Evolutionary conservation across 2,888 invertebrate genomes (phyloP), one percentile per base, ranked within the genome.

Genomic region (Cordilura impudica): DNA sequence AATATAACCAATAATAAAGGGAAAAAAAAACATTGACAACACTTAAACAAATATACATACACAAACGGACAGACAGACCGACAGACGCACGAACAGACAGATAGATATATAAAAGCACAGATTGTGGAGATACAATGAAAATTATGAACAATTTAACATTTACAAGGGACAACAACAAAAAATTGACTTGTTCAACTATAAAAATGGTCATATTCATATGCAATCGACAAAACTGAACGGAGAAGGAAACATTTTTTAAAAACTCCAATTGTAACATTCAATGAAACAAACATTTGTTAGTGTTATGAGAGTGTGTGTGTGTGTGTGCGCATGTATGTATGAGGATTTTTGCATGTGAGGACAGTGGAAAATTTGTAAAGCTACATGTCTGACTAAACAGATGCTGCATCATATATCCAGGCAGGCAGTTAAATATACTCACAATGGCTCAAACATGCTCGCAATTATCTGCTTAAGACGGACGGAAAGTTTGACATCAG

Each of bases 131-230:
- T 79, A 75, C 75, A 79, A 75, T 79, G 63, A 61, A 79, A 79
- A 79, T 79, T 79, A 79, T 79, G 75, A 79, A 79, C 75, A 75
- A 79, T 79, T 79, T 79, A 69, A 73, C 69, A 74, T 71, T 70
- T 58, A 74, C 69, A 78, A 70, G 47, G 16, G 21, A 72, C 61
- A 29, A 61, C 39, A 56, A 54, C n/a, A 39, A 35, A 58, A 58
- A 71, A 79, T 75, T 75, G 71, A 67, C 56, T 79, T 79, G 61
- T 79, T 79, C 63, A 79, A 71, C 67, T 71, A 53, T 71, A 71
- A 51, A 71, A 70, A 54, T 67, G 54, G 69, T 61, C 65, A 60
- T 80, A 80, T 75, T 75, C 78, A 78, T 71, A 78, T 73, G 70
- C 70, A 61, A 78, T 73, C 73, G 53, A 76, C 72, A 23, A n/a